Evolutionary conservation across 2,888 invertebrate genomes (phyloP).

Genomic region (Drosophila setosimentum): DNA sequence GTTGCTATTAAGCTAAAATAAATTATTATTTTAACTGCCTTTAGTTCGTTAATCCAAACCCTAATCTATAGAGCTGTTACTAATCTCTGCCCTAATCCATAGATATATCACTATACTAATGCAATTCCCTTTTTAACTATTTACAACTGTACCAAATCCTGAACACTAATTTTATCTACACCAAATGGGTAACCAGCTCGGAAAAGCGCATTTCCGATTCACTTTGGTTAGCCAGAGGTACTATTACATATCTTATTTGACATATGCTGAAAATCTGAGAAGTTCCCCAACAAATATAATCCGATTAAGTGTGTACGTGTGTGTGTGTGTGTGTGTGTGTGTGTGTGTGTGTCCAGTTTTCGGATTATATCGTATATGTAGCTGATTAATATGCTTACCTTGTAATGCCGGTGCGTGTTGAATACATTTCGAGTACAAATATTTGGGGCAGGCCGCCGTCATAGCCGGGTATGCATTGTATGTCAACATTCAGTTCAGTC

Average conservation of each 20-base stretch:
- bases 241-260: conserved; percentile 38
- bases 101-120: not conserved
- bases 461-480: conserved; percentile 93
- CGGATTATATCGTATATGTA: conserved; percentile 30
- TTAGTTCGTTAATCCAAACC: not conserved
- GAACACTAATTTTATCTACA: not conserved
- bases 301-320: conserved; percentile 53
- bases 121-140: not conserved
- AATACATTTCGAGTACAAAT: conserved; percentile 92
- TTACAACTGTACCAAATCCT: not conserved
- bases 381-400: conserved; percentile 84
- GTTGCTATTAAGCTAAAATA: not conserved
- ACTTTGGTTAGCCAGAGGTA: conserved; percentile 21
- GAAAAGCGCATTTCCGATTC: conserved; percentile 3
- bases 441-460: conserved; percentile 95
- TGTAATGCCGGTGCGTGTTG: conserved; percentile 84
- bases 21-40: not conserved
- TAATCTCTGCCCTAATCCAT: not conserved
- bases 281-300: conserved; percentile 42
- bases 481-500: conserved; percentile 92
- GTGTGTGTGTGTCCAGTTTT: conserved; percentile 32
- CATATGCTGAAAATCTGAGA: conserved; percentile 51
- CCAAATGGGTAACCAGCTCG: not conserved
- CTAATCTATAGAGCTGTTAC: not conserved
- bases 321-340: not conserved